Evolutionary conservation across 2,888 invertebrate species (phyloP).

Genomic region (Tinea trinotella): DNA sequence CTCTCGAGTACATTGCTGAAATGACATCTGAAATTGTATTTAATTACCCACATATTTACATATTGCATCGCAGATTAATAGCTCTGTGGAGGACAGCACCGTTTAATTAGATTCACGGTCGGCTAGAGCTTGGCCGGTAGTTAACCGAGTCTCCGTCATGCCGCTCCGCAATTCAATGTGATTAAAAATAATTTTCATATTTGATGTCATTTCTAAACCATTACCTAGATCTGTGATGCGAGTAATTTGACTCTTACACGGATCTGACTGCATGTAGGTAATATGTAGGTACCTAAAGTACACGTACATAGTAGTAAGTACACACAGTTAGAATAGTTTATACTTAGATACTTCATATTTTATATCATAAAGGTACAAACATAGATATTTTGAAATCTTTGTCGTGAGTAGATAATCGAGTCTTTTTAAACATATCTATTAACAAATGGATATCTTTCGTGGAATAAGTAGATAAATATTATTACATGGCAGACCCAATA

Average conservation of each 20-base stretch:
- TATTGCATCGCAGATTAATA: constrained; percentile 15
- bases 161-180: constrained; percentile 59
- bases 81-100: constrained; percentile 30
- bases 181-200: constrained; percentile 71
- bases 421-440: too few relatives aligned
- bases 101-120: constrained; percentile 64
- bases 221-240: constrained; percentile 53
- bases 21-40: not conserved
- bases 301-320: too few relatives aligned
- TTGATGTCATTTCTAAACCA: constrained; percentile 61
- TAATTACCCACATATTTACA: constrained; percentile 1
- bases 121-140: constrained; percentile 43
- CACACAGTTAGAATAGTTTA: too few relatives aligned
- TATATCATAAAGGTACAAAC: too few relatives aligned
- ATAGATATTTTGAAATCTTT: too few relatives aligned
- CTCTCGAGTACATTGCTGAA: not conserved
- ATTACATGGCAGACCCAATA: too few relatives aligned
- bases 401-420: too few relatives aligned
- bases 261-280: not conserved
- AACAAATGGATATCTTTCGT: too few relatives aligned
- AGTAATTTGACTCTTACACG: constrained; percentile 46
- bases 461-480: too few relatives aligned
- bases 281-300: too few relatives aligned
- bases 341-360: too few relatives aligned
- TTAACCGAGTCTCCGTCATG: constrained; percentile 44